A percentile compares a stretch with the other conserved stretches of the same genome.
Evolutionary conservation across 1,140 invertebrate species (phyloP).

Genomic region (Lithobius niger): DNA sequence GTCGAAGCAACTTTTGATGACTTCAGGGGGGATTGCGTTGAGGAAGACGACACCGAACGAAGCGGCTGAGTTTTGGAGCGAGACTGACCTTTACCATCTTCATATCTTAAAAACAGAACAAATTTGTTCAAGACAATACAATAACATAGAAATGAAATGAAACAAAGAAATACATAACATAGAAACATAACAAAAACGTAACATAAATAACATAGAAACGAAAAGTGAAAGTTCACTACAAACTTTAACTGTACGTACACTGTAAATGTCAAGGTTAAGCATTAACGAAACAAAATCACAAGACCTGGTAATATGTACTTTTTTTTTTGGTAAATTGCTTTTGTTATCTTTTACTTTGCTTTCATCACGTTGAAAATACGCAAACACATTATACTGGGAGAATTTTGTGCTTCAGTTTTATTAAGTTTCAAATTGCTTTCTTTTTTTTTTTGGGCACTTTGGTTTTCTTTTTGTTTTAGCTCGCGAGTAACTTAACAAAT

Average conservation of each 20-base stretch:
- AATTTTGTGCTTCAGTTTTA: too few relatives aligned
- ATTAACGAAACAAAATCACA: not conserved
- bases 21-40: not conserved
- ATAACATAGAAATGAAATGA: not conserved
- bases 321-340: too few relatives aligned
- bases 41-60: not conserved
- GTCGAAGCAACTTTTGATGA: not conserved
- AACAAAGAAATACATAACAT: not conserved
- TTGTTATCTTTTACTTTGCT: too few relatives aligned
- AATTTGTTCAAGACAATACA: not conserved
- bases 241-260: not conserved
- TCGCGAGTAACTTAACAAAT: too few relatives aligned
- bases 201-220: not conserved
- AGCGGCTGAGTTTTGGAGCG: conserved; percentile 1
- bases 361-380: too few relatives aligned
- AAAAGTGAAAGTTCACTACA: not conserved
- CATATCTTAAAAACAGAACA: not conserved
- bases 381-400: too few relatives aligned
- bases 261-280: not conserved
- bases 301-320: not conserved
- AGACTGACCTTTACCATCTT: not conserved
- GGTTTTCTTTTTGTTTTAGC: too few relatives aligned
- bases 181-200: not conserved
- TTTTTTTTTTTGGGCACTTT: too few relatives aligned
- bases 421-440: too few relatives aligned